A percentile compares a stretch with the other conserved stretches of the same genome.
phyloP scores from a whole-genome alignment of 2,797 vertebrate genomes.

The Melanogrammus aeglefinus region DNA sequence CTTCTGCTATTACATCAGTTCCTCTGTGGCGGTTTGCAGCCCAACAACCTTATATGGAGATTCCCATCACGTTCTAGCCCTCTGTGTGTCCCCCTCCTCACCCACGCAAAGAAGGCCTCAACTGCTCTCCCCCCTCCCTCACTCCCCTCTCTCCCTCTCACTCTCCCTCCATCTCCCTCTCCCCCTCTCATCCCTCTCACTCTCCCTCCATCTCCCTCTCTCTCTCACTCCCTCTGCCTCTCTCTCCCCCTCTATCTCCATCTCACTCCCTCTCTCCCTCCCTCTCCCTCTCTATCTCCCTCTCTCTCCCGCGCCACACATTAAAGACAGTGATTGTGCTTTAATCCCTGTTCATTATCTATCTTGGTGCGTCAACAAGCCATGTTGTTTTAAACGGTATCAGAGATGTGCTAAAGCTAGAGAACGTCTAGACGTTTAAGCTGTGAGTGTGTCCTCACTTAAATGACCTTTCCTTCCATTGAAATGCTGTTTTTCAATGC shows the following conservation, averaged over 20 bases:
- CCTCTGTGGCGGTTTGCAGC: constrained; percentile 87
- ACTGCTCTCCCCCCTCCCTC: not conserved
- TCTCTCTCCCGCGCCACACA: not conserved
- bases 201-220: no score
- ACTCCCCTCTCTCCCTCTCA: not conserved
- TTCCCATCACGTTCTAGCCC: constrained; percentile 65
- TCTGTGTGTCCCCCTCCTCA: constrained; percentile 43
- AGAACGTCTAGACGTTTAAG: not conserved
- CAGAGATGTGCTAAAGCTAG: not conserved
- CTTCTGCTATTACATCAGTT: constrained; percentile 87
- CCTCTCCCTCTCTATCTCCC: not conserved
- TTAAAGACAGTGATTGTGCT: not conserved
- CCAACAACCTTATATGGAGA: constrained; percentile 87
- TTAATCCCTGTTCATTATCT: not conserved
- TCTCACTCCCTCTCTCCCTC: not conserved
- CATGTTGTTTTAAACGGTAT: not conserved
- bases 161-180: not conserved
- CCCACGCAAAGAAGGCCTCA: constrained; percentile 50
- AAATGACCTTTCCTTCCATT: not conserved
- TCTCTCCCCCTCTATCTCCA: no score
- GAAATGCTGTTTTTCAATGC: not conserved
- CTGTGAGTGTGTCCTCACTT: not conserved
- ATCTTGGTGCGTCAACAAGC: not conserved
- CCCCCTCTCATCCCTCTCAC: no score
- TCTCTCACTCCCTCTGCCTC: no score